Conservation (phyloP, 2,113 vertebrate species). For the Tauraco erythrolophus region DNA sequence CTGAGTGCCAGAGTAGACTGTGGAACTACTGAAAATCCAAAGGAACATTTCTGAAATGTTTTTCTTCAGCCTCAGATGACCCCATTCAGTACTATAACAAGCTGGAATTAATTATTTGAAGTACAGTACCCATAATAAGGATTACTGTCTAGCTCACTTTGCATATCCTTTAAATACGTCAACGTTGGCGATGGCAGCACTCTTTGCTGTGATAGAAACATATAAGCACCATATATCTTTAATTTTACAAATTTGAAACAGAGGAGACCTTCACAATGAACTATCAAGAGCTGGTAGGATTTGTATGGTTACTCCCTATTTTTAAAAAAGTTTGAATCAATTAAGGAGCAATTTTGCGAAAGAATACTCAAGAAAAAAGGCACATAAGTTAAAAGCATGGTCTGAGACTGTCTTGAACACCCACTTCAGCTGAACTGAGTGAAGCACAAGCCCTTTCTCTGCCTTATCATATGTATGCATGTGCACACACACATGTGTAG, state of each 20-base stretch:
- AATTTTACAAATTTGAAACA: neutral
- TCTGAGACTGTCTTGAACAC: neutral
- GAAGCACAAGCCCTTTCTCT: neutral
- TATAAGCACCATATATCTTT: neutral
- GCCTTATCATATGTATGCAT: neutral
- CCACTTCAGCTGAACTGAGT: neutral
- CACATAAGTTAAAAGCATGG: neutral
- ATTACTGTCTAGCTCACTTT: neutral
- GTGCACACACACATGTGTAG: fast-evolving
- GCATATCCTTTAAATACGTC: neutral
- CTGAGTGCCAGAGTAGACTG: neutral
- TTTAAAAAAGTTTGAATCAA: neutral
- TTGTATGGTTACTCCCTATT: neutral
- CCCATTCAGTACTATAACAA: neutral
- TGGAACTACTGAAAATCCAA: neutral
- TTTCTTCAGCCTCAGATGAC: neutral
- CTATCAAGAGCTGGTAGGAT: neutral
- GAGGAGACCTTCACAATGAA: neutral
- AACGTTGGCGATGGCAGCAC: neutral
- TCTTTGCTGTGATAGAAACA: neutral
- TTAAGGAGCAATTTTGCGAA: neutral
- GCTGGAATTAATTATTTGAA: neutral
- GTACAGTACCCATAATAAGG: neutral
- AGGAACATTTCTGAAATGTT: neutral
- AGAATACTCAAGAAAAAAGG: neutral